Evolutionary conservation across 2,113 vertebrate genomes (phyloP).

Genomic region (Gallinago paraguaiae): DNA sequence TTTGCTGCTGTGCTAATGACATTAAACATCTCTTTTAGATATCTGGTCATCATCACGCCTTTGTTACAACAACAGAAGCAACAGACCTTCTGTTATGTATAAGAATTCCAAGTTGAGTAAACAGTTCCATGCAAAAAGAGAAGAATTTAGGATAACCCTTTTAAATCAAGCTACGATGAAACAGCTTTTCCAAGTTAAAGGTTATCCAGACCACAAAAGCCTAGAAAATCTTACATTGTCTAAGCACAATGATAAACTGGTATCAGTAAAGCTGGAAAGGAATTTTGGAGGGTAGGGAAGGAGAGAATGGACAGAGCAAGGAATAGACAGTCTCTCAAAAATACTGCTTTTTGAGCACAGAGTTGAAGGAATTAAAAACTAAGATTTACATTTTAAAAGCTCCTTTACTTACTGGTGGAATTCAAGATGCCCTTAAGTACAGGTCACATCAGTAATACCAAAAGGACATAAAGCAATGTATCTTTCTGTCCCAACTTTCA

Average conservation of each 20-base stretch:
- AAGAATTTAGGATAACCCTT: not conserved
- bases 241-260: not conserved
- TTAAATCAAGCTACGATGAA: not conserved
- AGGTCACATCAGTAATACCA: not conserved
- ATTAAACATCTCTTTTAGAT: not conserved
- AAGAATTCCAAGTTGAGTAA: not conserved
- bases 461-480: not conserved
- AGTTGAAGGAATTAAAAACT: not conserved
- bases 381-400: not conserved
- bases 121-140: not conserved
- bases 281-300: not conserved
- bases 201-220: not conserved
- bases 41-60: not conserved
- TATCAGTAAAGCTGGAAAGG: not conserved
- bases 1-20: not conserved
- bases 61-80: not conserved
- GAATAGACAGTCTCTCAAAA: not conserved
- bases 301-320: not conserved
- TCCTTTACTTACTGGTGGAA: not conserved
- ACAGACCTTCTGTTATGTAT: not conserved
- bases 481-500: not conserved
- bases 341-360: accelerated
- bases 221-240: not conserved
- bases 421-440: not conserved
- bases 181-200: not conserved